These are phyloP conservation scores for Teleiodes luculella DNA, from an alignment of 2,888 invertebrate genomes.

Conservation along the genomic window DNA sequence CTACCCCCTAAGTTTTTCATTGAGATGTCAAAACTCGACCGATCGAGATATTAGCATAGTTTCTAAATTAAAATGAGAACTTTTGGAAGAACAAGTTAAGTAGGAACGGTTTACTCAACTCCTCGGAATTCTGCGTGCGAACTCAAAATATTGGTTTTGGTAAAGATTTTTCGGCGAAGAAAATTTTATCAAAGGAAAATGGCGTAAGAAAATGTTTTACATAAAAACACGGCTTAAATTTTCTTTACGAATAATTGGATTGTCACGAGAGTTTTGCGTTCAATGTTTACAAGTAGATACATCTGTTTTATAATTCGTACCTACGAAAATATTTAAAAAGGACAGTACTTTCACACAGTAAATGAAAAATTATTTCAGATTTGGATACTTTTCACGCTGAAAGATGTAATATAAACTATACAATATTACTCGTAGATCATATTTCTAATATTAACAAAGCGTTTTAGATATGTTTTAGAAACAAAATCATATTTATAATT, in stretches of 20 bases:
- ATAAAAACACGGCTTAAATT: not conserved
- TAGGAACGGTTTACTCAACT: not conserved
- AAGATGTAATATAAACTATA: too few species aligned
- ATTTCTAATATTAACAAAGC: too few species aligned
- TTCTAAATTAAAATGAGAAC: slow-evolving; percentile 7
- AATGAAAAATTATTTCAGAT: too few species aligned
- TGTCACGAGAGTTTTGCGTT: slow-evolving; percentile 5
- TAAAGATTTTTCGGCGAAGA: not conserved
- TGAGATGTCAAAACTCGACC: slow-evolving; percentile 6
- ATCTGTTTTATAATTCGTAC: not conserved
- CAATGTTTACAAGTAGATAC: not conserved
- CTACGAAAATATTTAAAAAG: not conserved
- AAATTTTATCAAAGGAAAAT: not conserved
- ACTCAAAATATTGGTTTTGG: slow-evolving; percentile 4
- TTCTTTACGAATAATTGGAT: not conserved
- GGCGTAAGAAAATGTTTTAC: not conserved
- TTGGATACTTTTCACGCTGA: too few species aligned
- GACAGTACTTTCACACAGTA: not conserved
- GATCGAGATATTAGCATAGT: slow-evolving; percentile 15
- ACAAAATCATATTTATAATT: too few species aligned
- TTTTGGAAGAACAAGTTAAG: slow-evolving; percentile 6
- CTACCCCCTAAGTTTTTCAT: slow-evolving; percentile 27
- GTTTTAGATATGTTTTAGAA: too few species aligned
- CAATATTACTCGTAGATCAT: too few species aligned
- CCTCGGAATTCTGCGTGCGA: slow-evolving; percentile 2